These are phyloP conservation scores for Eucidaris tribuloides DNA, from an alignment of 35 echinoderm and acorn worm genomes.

Conservation along the genomic window DNA sequence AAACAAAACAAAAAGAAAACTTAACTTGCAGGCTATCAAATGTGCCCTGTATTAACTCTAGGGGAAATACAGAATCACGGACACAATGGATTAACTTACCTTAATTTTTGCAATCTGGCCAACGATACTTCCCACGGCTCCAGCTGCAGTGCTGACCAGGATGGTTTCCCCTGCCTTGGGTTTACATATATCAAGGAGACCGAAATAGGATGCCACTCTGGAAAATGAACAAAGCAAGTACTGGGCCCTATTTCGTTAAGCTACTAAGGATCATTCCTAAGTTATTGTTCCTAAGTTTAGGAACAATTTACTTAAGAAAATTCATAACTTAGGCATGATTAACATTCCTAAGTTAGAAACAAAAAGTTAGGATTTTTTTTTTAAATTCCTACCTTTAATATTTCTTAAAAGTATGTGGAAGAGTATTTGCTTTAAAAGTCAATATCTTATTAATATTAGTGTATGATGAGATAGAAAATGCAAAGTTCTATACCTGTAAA, in stretches of 20 bases:
- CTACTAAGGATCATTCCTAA: too few relatives aligned
- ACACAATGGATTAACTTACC: too few relatives aligned
- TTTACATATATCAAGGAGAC: slow-evolving; percentile 5
- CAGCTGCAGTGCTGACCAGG: slow-evolving; percentile 49
- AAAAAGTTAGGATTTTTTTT: neutral
- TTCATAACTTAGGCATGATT: neutral
- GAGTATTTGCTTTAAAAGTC: too few relatives aligned
- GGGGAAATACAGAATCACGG: too few relatives aligned
- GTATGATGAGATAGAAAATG: too few relatives aligned
- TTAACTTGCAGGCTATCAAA: too few relatives aligned
- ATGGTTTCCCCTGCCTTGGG: slow-evolving; percentile 36
- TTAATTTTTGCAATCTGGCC: slow-evolving; percentile 60
- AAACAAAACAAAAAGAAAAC: too few relatives aligned
- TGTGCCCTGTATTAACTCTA: too few relatives aligned
- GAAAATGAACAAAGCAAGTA: neutral
- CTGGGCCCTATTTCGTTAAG: neutral
- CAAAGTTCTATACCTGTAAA: too few relatives aligned
- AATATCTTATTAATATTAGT: too few relatives aligned
- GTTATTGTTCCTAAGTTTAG: neutral
- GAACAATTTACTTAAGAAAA: neutral
- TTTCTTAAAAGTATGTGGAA: too few relatives aligned
- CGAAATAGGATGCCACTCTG: slow-evolving; percentile 47
- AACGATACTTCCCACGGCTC: slow-evolving; percentile 48
- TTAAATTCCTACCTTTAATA: neutral
- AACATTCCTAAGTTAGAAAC: neutral